Evolutionary conservation across 2,797 vertebrate genomes (phyloP), one percentile per base, ranked within the genome.

Genomic region (Sebastes steindachneri): DNA sequence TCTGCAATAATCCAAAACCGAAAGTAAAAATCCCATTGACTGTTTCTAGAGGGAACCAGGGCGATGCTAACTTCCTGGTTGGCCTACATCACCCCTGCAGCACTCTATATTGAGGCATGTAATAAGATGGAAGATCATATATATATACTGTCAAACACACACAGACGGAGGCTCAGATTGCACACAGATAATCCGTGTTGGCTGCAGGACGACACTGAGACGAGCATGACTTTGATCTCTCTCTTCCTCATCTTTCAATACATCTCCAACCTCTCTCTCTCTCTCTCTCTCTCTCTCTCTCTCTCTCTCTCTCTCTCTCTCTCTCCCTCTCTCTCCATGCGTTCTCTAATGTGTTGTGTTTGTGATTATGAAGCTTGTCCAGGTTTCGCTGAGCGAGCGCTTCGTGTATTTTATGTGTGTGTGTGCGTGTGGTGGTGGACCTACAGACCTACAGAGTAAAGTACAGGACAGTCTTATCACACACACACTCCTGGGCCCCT

Each of bases 221-320:
- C 25, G 2, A 75, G 41, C 78, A 41, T 9, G 60, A 68, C 84
- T 88, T 84, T 85, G 73, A 90, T 86, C 51, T 28, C 10, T 19
- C 5, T 76, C 26, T 51, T 67, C 53, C 5, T 79, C 62, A 70
- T 81, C 14, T 29, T 66, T 69, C 63, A 73, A 37, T 75, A 69
- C 57, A 75, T 85, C 83, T 35, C 9, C 8, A 53, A n/a, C 21
- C 68, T 57, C 25, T 60, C 35, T 63, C 29, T 33, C 65, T 37
- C 12, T 28, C 45, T 51, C 54, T 71, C 48, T 48, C 45, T 48
- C 45, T 51, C 17, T 48, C 45, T 51, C 15, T 45, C 26, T 64
- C 48, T 19, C 19, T n/a, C 45, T 51, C 33, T 31, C 80, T 60
- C 55, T 60, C 48, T 51, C 17, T 48, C 45, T 51, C 15, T 45